phyloP scores from a whole-genome alignment of 2,797 vertebrate species.

The Macropodus opercularis region DNA sequence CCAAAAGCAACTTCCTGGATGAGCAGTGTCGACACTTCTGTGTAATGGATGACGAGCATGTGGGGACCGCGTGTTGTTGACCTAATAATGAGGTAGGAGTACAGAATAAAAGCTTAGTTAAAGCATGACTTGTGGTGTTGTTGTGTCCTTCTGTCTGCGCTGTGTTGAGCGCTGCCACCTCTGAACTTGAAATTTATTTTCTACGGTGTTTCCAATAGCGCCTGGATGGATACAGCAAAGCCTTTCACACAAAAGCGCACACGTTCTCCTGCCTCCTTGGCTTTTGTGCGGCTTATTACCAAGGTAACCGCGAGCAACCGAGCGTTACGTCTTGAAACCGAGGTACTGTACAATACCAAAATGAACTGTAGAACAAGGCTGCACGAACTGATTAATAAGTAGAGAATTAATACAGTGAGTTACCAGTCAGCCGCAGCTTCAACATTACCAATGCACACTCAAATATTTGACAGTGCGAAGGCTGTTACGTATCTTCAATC shows the following conservation, averaged over 20 bases:
- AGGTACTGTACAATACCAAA: background rate
- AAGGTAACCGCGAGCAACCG: background rate
- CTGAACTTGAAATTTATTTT: background rate
- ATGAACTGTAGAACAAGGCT: background rate
- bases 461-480: too few species aligned
- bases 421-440: too few species aligned
- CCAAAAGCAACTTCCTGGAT: constrained; percentile 71
- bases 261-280: background rate
- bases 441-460: too few species aligned
- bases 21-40: constrained; percentile 74
- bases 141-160: too few species aligned
- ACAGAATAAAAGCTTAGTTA: constrained; percentile 36
- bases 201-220: background rate
- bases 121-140: constrained; percentile 8
- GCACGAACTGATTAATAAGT: background rate
- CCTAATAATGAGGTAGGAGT: constrained; percentile 53
- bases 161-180: background rate
- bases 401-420: too few species aligned
- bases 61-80: constrained; percentile 54
- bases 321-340: background rate
- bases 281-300: background rate
- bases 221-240: background rate
- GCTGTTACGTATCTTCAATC: too few species aligned
- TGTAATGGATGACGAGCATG: constrained; percentile 65
- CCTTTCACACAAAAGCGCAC: background rate